Evolutionary conservation across 2,888 invertebrate species (phyloP).

Genomic region (Melanchra persicariae): DNA sequence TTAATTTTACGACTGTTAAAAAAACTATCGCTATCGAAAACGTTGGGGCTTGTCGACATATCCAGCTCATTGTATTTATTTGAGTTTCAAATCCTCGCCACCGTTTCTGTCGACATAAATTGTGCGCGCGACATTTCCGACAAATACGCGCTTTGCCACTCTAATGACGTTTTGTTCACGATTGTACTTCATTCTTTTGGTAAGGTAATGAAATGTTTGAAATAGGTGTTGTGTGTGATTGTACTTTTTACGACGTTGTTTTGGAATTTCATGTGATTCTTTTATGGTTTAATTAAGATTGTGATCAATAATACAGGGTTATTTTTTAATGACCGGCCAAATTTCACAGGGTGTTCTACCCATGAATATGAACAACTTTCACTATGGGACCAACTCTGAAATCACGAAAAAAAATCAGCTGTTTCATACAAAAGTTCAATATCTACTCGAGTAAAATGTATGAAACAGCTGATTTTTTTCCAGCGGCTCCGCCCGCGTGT

Average conservation of each 20-base stretch:
- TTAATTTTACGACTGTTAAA: conserved; percentile 1
- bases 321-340: too few species aligned
- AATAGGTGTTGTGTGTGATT: conserved; percentile 56
- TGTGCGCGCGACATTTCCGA: conserved; percentile 82
- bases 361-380: too few species aligned
- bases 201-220: conserved; percentile 63
- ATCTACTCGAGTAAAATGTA: too few species aligned
- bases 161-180: conserved; percentile 86
- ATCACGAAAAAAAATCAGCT: too few species aligned
- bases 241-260: conserved; percentile 36
- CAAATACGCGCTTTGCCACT: conserved; percentile 78
- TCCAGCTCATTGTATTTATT: conserved; percentile 78
- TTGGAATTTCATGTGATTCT: neutral
- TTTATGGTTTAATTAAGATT: neutral
- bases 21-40: conserved; percentile 52
- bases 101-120: conserved; percentile 85
- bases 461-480: too few species aligned
- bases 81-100: conserved; percentile 81
- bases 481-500: too few species aligned
- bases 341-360: too few species aligned
- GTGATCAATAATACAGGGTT: neutral
- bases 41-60: conserved; percentile 4
- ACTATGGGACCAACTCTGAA: too few species aligned
- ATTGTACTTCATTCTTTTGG: conserved; percentile 69
- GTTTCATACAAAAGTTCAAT: too few species aligned